Percentiles rank a stretch among this genome's conserved stretches.
Evolutionary conservation across 2,888 invertebrate species (phyloP).

Genomic region (Orchesellides sinensis): DNA sequence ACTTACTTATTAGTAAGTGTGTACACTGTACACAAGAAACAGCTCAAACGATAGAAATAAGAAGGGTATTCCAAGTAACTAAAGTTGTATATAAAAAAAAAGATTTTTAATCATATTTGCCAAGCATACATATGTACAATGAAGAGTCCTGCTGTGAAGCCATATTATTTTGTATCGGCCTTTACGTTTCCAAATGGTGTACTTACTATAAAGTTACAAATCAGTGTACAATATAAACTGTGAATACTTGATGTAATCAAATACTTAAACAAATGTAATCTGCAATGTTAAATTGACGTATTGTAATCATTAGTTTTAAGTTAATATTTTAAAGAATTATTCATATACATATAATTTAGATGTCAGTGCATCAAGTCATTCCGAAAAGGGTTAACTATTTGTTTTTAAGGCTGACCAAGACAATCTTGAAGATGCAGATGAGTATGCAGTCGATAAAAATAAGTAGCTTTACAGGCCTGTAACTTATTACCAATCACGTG

Average conservation of each 20-base stretch:
- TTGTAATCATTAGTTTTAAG: not conserved
- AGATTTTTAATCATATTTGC: no score
- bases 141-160: no score
- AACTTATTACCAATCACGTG: conserved; percentile 38
- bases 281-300: no score
- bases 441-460: conserved; percentile 37
- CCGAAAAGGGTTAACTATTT: conserved; percentile 35
- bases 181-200: no score
- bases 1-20: no score
- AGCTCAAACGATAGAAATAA: not conserved
- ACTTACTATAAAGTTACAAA: conserved; percentile 20
- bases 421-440: conserved; percentile 60
- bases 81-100: no score
- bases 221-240: conserved; percentile 61
- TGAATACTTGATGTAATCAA: conserved; percentile 36
- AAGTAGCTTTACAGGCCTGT: conserved; percentile 56
- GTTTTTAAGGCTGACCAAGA: conserved; percentile 64
- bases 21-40: not conserved
- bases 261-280: no score
- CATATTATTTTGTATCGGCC: no score
- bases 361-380: conserved; percentile 47
- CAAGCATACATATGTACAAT: no score
- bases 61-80: conserved; percentile 18
- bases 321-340: no score
- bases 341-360: not conserved